Evolutionary conservation across 2,113 vertebrate genomes (phyloP).

Genomic region (Lonchura striata): DNA sequence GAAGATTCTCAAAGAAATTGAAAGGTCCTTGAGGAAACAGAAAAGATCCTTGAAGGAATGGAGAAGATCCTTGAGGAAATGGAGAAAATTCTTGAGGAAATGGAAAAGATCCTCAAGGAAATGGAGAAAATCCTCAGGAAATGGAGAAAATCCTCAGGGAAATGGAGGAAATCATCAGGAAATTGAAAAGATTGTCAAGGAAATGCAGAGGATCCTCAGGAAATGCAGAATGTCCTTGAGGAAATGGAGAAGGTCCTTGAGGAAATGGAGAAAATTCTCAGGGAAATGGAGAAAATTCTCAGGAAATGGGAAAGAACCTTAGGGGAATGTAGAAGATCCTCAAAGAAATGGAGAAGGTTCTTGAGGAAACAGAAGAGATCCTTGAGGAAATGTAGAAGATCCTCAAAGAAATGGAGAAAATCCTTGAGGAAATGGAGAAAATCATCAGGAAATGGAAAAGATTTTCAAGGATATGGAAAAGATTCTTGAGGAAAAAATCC

Average conservation of each 20-base stretch:
- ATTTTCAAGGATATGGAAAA: neutral
- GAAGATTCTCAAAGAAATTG: neutral
- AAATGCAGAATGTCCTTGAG: neutral
- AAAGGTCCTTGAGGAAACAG: neutral
- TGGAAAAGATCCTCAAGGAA: neutral
- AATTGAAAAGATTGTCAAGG: neutral
- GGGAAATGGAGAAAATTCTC: neutral
- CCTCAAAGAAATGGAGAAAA: neutral
- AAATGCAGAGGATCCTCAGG: neutral
- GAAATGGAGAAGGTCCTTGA: neutral
- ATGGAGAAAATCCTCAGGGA: neutral
- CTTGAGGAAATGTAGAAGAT: neutral
- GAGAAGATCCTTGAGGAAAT: too few relatives aligned
- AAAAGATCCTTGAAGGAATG: too few relatives aligned
- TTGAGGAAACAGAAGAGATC: accelerated
- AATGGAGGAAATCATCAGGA: neutral
- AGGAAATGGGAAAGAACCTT: neutral
- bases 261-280: neutral
- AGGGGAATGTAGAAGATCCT: neutral
- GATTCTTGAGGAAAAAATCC: neutral
- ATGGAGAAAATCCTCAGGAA: neutral
- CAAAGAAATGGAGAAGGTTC: neutral
- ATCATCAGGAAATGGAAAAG: neutral
- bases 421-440: neutral
- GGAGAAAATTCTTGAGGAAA: neutral